These are phyloP conservation scores for Phymastichus coffea DNA, from an alignment of 1,140 invertebrate species.

Conservation along the genomic window DNA sequence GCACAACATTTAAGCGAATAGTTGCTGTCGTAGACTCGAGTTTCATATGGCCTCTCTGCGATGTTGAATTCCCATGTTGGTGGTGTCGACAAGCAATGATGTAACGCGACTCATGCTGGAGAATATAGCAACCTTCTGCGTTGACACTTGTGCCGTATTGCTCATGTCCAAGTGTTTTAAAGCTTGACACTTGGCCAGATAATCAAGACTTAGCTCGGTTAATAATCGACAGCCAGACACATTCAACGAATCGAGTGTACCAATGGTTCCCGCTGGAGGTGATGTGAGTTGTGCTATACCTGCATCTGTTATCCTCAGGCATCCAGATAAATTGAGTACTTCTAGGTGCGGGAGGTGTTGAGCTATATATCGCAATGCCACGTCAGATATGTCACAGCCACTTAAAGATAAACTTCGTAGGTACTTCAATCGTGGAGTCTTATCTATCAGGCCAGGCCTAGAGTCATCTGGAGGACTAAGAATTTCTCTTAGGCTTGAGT, in stretches of 20 bases:
- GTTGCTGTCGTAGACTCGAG: too few species aligned
- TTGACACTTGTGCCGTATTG: constrained; percentile 67
- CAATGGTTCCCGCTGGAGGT: constrained; percentile 61
- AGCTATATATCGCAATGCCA: constrained; percentile 77
- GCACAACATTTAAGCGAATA: too few species aligned
- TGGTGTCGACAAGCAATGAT: background rate
- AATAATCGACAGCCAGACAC: constrained; percentile 79
- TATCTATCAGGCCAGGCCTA: constrained; percentile 78
- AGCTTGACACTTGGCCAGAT: constrained; percentile 68
- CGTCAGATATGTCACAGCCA: constrained; percentile 87
- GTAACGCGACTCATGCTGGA: background rate
- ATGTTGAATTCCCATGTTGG: background rate
- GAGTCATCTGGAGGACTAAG: constrained; percentile 83
- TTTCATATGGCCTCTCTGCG: constrained; percentile 2
- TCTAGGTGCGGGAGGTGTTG: constrained; percentile 74
- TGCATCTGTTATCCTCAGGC: constrained; percentile 82
- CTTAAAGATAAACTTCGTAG: constrained; percentile 74
- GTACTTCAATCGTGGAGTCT: constrained; percentile 76
- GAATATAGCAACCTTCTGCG: constrained; percentile 62
- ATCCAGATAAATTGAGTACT: constrained; percentile 79
- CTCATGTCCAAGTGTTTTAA: constrained; percentile 67
- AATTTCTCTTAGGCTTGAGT: constrained; percentile 78
- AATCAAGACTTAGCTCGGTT: constrained; percentile 78
- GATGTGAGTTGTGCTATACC: constrained; percentile 82
- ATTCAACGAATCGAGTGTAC: constrained; percentile 66